A percentile compares a stretch with the other conserved stretches of the same genome.
These are phyloP conservation scores for Enteromius thamalakanensis DNA, from an alignment of 2,797 vertebrate species.

Conservation along the genomic window DNA sequence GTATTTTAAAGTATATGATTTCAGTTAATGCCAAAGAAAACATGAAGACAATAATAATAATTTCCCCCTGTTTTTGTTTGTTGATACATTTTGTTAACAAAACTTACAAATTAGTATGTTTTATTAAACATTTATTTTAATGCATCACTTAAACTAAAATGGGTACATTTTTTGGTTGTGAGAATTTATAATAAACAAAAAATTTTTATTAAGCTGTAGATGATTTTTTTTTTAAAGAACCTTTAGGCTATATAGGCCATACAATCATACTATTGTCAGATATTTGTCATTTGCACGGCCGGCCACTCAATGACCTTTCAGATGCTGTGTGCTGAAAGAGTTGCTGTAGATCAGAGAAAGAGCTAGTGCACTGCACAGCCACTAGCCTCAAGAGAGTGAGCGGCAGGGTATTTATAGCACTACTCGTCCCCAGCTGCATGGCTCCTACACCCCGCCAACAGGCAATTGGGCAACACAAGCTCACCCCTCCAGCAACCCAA, in stretches of 20 bases:
- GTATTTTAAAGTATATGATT: too few relatives aligned
- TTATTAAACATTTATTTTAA: too few relatives aligned
- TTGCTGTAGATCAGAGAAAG: constrained; percentile 33
- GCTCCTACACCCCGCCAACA: constrained; percentile 74
- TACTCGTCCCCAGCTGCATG: constrained; percentile 78
- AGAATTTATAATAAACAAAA: neutral
- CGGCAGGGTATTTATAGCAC: constrained; percentile 76
- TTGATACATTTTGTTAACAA: too few relatives aligned
- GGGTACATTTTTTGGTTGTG: neutral
- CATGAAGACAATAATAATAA: too few relatives aligned
- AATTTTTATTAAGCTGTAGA: neutral
- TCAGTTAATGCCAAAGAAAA: too few relatives aligned
- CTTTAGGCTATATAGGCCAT: neutral
- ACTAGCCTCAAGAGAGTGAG: constrained; percentile 64
- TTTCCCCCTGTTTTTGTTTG: too few relatives aligned
- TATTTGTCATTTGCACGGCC: constrained; percentile 30
- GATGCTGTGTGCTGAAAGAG: constrained; percentile 24
- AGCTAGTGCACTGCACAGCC: constrained; percentile 31
- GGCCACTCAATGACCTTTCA: constrained; percentile 44
- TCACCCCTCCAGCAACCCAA: constrained; percentile 66
- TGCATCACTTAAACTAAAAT: too few relatives aligned
- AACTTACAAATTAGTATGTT: too few relatives aligned
- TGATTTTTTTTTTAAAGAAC: too few relatives aligned
- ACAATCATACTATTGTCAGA: neutral
- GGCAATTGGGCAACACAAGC: constrained; percentile 72